These are phyloP conservation scores for Tetraneura akinire DNA, from an alignment of 1,140 invertebrate genomes.

Conservation along the genomic window DNA sequence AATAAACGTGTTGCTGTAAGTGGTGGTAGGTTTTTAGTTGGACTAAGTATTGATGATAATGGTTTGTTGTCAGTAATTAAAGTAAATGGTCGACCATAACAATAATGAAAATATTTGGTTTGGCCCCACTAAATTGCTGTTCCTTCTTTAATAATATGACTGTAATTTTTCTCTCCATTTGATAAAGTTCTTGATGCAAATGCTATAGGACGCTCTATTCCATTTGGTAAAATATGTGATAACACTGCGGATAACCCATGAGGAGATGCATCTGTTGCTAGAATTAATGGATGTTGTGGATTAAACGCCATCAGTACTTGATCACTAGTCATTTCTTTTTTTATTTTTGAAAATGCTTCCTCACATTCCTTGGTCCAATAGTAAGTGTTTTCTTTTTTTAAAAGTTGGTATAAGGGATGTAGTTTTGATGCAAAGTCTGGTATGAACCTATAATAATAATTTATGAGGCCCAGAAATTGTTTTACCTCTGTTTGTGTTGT, in stretches of 20 bases:
- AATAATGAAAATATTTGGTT: conserved; percentile 61
- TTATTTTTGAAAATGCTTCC: conserved; percentile 56
- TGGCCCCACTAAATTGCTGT: conserved; percentile 60
- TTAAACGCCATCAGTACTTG: conserved; percentile 58
- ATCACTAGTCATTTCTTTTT: conserved; percentile 55
- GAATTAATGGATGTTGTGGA: conserved; percentile 56
- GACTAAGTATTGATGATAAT: conserved; percentile 60
- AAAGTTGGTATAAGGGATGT: conserved; percentile 57
- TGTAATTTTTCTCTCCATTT: conserved; percentile 59
- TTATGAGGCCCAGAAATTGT: conserved; percentile 60
- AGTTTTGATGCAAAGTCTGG: conserved; percentile 57
- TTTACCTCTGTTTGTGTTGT: conserved; percentile 57
- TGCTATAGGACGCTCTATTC: conserved; percentile 59
- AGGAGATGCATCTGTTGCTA: conserved; percentile 61
- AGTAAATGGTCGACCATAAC: conserved; percentile 60
- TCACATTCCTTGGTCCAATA: conserved; percentile 53
- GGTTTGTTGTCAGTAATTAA: conserved; percentile 62
- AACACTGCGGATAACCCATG: conserved; percentile 62
- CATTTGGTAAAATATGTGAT: conserved; percentile 58
- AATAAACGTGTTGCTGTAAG: conserved; percentile 56
- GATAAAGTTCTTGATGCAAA: conserved; percentile 60
- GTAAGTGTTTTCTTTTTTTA: conserved; percentile 54
- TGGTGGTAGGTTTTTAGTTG: conserved; percentile 55
- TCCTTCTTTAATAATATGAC: conserved; percentile 62
- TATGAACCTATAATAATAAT: conserved; percentile 61